Percentiles rank a stretch among this genome's conserved stretches.
Evolutionary conservation across 2,797 vertebrate species (phyloP).

Genomic region (Cirrhinus mrigala): DNA sequence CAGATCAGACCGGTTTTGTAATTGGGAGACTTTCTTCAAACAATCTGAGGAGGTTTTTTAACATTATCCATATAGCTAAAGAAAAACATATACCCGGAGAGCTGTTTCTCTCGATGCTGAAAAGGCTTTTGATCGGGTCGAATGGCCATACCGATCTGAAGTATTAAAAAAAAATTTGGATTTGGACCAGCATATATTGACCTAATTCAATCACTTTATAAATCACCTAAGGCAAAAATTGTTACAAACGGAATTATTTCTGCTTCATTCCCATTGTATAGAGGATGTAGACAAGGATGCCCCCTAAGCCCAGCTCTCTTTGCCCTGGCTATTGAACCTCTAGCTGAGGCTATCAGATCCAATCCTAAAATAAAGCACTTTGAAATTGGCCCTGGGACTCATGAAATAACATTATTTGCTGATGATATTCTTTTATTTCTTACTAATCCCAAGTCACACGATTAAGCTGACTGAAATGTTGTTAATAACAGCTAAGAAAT

Average conservation of each 20-base stretch:
- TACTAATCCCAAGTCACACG: slow-evolving; percentile 4
- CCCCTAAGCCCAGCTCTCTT: slow-evolving; percentile 17
- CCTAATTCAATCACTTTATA: slow-evolving; percentile 2
- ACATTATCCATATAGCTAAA: not conserved
- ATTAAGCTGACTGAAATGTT: slow-evolving; percentile 7
- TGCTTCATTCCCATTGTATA: not conserved
- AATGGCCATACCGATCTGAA: not conserved
- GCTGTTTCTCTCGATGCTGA: slow-evolving; percentile 3
- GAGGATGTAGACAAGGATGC: slow-evolving; percentile 14
- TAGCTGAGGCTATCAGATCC: not conserved
- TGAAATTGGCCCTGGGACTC: not conserved
- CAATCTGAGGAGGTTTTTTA: slow-evolving; percentile 2
- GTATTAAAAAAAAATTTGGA: not conserved
- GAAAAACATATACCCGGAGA: not conserved
- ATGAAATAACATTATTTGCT: slow-evolving; percentile 33
- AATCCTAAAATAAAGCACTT: slow-evolving; percentile 1
- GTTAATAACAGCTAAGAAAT: slow-evolving; percentile 9
- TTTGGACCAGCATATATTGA: not conserved
- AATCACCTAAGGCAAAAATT: not conserved
- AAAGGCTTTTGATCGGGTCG: not conserved
- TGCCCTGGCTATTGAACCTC: not conserved
- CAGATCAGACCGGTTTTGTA: not conserved
- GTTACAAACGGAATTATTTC: not conserved
- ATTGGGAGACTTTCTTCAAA: not conserved
- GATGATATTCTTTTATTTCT: slow-evolving; percentile 38